Evolutionary conservation across 2,888 invertebrate species (phyloP), one percentile per base, ranked within the genome.

Genomic region (Drosophila bunnanda): DNA sequence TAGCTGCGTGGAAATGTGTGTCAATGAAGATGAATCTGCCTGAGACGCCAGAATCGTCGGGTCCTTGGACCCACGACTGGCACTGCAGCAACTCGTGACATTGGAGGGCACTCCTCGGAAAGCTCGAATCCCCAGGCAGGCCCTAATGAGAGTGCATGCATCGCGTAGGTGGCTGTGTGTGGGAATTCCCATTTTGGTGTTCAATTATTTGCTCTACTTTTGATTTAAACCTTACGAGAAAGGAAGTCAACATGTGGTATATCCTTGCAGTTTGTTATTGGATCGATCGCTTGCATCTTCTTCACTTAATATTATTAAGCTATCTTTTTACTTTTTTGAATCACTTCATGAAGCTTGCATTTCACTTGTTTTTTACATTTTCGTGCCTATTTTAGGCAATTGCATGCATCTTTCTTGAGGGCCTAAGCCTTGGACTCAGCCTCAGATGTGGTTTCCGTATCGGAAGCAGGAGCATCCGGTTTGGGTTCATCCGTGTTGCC

Each of bases 401-500:
- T 82, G 80, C 78, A n/a, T 28, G 8, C 20, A 25, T 12, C 5
- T 41, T 30, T 12, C 9, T 25, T n/a, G 4, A 7, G 0, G 2
- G 0, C 6, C 80, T 89, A 92, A 59, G 92, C 92, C 72, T 92
- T 92, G 10, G 91, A 87, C 55, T 92, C 92, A 1, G 88, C 84
- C 56, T 90, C 92, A 30, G 88, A 87, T n/a, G 91, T 88, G 22
- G 83, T 84, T 41, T 84, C 90, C 20, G 92, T 92, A 28, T 91
- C 92, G 58, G 90, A 89, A 52, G 92, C 89, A n/a, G 82, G 80
- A 22, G 89, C 89, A 76, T 92, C 92, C 36, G 86, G 76, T 53
- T 91, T 91, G 20, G 85, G 87, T 34, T 92, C 92, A 75, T 92
- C 92, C n/a, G 90, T 90, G 64, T 85, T 89, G 67, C 92, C 92